A percentile compares a stretch with the other conserved stretches of the same genome.
Evolutionary conservation across 2,797 vertebrate species (phyloP).

Genomic region (Clarias fuscus): DNA sequence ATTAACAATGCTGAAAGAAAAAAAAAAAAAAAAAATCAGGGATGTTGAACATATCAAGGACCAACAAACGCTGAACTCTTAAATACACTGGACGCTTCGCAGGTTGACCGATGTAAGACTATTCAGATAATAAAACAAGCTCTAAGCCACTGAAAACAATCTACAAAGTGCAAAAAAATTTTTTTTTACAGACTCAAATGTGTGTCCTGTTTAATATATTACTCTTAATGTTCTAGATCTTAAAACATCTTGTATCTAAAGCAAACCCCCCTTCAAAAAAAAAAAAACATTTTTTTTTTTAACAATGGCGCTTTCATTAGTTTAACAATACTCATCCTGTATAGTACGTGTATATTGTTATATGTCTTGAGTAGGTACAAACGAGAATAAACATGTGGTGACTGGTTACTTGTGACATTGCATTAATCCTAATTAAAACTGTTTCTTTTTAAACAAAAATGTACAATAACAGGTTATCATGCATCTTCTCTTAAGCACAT

Average conservation of each 20-base stretch:
- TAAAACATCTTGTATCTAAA: slow-evolving; percentile 50
- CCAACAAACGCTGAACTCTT: slow-evolving; percentile 24
- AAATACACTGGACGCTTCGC: neutral
- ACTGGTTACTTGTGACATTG: slow-evolving; percentile 49
- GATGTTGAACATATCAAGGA: slow-evolving; percentile 20
- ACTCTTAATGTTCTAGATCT: slow-evolving; percentile 50
- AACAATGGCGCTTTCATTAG: slow-evolving; percentile 47
- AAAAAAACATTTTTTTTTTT: neutral
- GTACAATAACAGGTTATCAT: slow-evolving; percentile 51
- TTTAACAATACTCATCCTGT: slow-evolving; percentile 49
- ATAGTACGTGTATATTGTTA: slow-evolving; percentile 49
- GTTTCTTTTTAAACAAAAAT: slow-evolving; percentile 47
- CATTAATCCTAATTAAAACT: slow-evolving; percentile 54
- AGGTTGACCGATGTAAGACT: slow-evolving; percentile 28
- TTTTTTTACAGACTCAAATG: slow-evolving; percentile 42
- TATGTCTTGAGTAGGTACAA: slow-evolving; percentile 50
- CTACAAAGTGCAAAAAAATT: slow-evolving; percentile 49
- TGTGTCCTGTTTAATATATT: slow-evolving; percentile 51
- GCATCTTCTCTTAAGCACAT: slow-evolving; percentile 52
- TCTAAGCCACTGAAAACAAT: slow-evolving; percentile 40
- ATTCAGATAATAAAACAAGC: slow-evolving; percentile 37
- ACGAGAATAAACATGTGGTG: slow-evolving; percentile 53
- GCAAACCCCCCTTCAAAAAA: neutral
- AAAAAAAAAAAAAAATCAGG: neutral
- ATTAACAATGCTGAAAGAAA: neutral